A percentile compares a stretch with the other conserved stretches of the same genome.
Evolutionary conservation across 2,888 invertebrate genomes (phyloP).

Genomic region (Hartigia nigra): DNA sequence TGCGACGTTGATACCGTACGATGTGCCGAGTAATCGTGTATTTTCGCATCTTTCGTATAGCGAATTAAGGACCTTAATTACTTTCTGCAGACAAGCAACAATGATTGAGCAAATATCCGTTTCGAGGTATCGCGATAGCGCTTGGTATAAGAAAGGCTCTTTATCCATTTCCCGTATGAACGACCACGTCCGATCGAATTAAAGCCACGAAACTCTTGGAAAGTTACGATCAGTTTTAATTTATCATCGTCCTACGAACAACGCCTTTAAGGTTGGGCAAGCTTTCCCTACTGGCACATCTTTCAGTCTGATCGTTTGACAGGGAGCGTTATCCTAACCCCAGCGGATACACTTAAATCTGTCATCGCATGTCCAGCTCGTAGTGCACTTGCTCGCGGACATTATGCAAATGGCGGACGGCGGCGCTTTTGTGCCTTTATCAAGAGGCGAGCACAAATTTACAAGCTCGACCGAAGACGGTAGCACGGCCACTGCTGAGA

Average conservation of each 20-base stretch:
- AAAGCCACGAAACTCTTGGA: not conserved
- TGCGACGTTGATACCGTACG: not conserved
- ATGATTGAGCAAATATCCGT: not conserved
- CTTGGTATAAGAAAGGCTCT: not conserved
- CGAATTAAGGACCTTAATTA: not conserved
- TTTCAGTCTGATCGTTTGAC: not conserved
- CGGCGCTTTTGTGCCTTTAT: slow-evolving; percentile 56
- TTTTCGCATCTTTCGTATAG: not conserved
- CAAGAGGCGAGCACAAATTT: slow-evolving; percentile 56
- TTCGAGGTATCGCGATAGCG: not conserved
- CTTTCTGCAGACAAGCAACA: not conserved
- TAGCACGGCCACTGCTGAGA: slow-evolving; percentile 11
- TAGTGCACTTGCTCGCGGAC: slow-evolving; percentile 11
- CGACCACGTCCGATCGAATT: not conserved
- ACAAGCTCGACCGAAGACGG: slow-evolving; percentile 45
- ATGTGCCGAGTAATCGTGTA: not conserved
- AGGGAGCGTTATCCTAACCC: not conserved
- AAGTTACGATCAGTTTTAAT: not conserved
- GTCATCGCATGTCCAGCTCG: slow-evolving; percentile 5
- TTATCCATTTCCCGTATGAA: not conserved
- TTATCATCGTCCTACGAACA: not conserved
- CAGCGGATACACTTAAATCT: not conserved
- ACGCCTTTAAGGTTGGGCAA: not conserved
- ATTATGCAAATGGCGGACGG: slow-evolving; percentile 21
- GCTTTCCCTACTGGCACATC: not conserved